Evolutionary conservation across 2,113 vertebrate genomes (phyloP), one percentile per base, ranked within the genome.

Genomic region (Paramisgurnus dabryanus): DNA sequence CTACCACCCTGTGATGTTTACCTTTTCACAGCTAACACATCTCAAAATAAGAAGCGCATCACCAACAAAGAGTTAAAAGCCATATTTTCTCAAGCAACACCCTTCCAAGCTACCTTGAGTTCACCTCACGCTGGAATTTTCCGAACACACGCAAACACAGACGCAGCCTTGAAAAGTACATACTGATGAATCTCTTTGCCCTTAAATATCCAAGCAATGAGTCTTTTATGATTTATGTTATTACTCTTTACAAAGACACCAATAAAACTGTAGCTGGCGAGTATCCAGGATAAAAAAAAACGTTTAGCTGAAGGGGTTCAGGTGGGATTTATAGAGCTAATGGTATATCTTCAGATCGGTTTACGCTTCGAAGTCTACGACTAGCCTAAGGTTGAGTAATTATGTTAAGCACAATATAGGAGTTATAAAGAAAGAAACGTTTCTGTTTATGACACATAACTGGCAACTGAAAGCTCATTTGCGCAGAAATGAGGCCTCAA

Each of bases 151-250:
- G 22, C 80, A 80, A 2, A 55, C 76, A 74, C 57, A 53, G 34
- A 80, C 66, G 34, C 77, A 79, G 67, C 55, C 69, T 78, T 22
- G 75, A 45, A 82, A 79, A 85, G 82, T 41, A 57, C 76, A 61
- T 61, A 55, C 43, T 80, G 79, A 85, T 86, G 83, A 82, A 83
- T 86, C 81, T 82, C 41, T 79, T 76, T 82, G 80, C 60, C 18
- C 68, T 49, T 76, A 86, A 47, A 81, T 88, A 75, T 81, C 69
- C 78, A 55, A 65, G 60, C 72, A 83, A 41, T 64, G 79, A 76
- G 81, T 83, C 76, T 27, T n/a, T 45, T 67, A 74, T 81, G 83
- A 86, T 87, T 86, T 86, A 86, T 85, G 82, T 73, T 86, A 87
- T 80, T 78, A 80, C 80, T 77, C 71, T 58, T 71, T 78, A 61